phyloP scores from a whole-genome alignment of 2,888 invertebrate genomes.

The Choreutis nemorana region DNA sequence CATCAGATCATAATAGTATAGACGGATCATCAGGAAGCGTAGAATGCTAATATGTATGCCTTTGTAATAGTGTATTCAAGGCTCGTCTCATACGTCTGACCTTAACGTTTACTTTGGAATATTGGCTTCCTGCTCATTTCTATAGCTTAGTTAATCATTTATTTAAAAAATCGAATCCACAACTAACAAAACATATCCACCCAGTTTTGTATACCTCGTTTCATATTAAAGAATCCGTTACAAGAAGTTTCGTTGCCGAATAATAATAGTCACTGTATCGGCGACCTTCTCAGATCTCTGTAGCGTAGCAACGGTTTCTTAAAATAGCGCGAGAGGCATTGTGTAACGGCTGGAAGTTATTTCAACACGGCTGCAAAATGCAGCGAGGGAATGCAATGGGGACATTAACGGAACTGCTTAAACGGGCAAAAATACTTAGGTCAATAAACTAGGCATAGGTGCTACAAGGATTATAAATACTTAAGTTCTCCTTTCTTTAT shows the following conservation, averaged over 20 bases:
- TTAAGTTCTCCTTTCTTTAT: conserved; percentile 30
- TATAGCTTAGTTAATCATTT: too few relatives aligned
- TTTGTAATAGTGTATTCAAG: conserved; percentile 60
- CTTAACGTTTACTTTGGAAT: conserved; percentile 44
- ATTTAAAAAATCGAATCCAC: too few relatives aligned
- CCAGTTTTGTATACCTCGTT: too few relatives aligned
- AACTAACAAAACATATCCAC: too few relatives aligned
- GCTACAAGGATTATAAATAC: conserved; percentile 15
- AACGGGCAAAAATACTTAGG: conserved; percentile 24
- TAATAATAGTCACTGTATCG: conserved; percentile 19
- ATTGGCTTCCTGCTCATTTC: conserved; percentile 33
- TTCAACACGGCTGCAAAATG: conserved; percentile 27
- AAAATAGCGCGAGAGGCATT: conserved; percentile 33
- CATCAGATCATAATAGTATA: too few relatives aligned
- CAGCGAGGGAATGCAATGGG: conserved; percentile 34
- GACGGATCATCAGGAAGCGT: conserved; percentile 51
- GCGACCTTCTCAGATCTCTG: conserved; percentile 25
- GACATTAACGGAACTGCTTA: conserved; percentile 36
- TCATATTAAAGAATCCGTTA: not conserved
- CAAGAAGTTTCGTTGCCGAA: conserved; percentile 17
- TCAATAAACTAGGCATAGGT: conserved; percentile 24
- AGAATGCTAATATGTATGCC: conserved; percentile 59
- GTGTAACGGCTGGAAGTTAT: conserved; percentile 35
- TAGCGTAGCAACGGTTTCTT: conserved; percentile 30
- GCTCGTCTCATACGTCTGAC: conserved; percentile 48